Evolutionary conservation across 2,797 vertebrate genomes (phyloP).

Genomic region (Leuciscus waleckii): DNA sequence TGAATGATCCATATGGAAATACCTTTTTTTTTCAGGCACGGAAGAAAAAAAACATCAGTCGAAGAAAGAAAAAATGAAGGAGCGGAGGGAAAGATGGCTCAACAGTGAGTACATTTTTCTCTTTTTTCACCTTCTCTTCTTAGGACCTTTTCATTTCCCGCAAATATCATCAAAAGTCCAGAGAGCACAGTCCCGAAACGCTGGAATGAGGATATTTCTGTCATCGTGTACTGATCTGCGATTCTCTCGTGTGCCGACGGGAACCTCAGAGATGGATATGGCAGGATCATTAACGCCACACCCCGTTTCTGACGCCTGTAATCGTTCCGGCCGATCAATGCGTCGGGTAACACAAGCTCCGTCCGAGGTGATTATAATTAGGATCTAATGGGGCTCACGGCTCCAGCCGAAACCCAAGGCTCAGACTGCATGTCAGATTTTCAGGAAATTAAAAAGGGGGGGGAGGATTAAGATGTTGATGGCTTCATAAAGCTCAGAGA

Average conservation of each 20-base stretch:
- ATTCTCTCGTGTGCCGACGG: neutral
- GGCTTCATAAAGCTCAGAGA: neutral
- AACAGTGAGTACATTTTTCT: constrained; percentile 73
- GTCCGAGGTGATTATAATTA: constrained; percentile 73
- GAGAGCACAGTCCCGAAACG: neutral
- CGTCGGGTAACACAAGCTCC: constrained; percentile 71
- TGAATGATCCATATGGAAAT: neutral
- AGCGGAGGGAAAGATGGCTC: constrained; percentile 77
- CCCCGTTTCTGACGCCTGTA: constrained; percentile 52
- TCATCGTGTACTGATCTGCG: neutral
- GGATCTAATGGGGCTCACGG: constrained; percentile 72
- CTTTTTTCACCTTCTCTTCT: neutral
- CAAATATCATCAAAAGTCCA: neutral
- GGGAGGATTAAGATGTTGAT: neutral
- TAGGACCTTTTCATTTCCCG: neutral
- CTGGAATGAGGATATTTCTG: neutral
- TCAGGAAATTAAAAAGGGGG: constrained; percentile 62
- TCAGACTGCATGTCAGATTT: constrained; percentile 40
- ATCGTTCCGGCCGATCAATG: constrained; percentile 70
- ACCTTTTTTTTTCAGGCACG: constrained; percentile 51
- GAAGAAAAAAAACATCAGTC: constrained; percentile 71
- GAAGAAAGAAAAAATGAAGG: constrained; percentile 82
- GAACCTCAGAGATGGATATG: constrained; percentile 41
- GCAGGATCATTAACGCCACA: constrained; percentile 1
- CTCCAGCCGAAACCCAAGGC: constrained; percentile 64